phyloP scores from a whole-genome alignment of 1,140 invertebrate species.

The Lepidurus apus region DNA sequence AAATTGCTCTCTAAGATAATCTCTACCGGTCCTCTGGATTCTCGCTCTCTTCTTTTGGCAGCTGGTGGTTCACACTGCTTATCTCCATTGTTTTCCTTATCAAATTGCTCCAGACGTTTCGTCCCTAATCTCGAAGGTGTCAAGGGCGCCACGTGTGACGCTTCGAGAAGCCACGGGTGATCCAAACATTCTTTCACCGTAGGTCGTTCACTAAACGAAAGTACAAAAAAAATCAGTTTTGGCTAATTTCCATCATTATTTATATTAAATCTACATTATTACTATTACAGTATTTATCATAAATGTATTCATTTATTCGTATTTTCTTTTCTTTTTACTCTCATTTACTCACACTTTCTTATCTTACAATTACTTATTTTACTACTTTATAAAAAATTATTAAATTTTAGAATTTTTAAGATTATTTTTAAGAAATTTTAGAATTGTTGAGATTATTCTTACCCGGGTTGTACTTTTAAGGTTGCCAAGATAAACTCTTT shows the following conservation, averaged over 20 bases:
- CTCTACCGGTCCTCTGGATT: not conserved
- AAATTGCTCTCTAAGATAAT: constrained; percentile 11
- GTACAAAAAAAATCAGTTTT: constrained; percentile 32
- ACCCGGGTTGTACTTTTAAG: constrained; percentile 80
- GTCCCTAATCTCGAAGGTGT: constrained; percentile 23
- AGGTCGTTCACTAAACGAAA: constrained; percentile 51
- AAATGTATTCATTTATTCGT: not conserved
- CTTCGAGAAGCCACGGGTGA: constrained; percentile 54
- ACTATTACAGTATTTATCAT: not conserved
- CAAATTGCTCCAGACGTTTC: not conserved
- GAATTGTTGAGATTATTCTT: constrained; percentile 42
- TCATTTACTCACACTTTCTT: no score
- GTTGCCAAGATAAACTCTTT: constrained; percentile 80
- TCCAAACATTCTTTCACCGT: constrained; percentile 57
- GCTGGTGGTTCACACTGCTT: not conserved
- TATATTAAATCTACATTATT: no score
- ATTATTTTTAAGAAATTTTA: not conserved
- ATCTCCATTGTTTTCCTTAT: constrained; percentile 13
- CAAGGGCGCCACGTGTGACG: constrained; percentile 17
- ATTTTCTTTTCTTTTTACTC: constrained; percentile 24
- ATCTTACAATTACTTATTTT: no score
- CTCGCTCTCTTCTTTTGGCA: constrained; percentile 14
- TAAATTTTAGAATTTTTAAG: not conserved
- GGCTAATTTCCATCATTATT: no score
- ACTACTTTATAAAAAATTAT: no score